Percentiles rank a stretch among this genome's conserved stretches.
Conservation (phyloP, 92 coral and sea anemone genomes). For the Heteractis magnifica region DNA sequence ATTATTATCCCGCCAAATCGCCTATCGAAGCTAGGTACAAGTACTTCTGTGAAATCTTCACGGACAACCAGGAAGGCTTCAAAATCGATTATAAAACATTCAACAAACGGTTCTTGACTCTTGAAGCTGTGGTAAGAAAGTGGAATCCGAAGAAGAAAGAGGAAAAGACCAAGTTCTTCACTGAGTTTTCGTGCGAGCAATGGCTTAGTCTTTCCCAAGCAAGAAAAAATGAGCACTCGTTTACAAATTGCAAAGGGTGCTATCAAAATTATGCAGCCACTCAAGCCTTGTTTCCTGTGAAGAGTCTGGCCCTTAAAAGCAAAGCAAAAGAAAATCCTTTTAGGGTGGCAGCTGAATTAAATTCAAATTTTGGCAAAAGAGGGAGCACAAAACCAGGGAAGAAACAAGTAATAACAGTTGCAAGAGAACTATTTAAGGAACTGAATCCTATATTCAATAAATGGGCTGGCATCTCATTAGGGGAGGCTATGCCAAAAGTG, state of each 20-base stretch:
- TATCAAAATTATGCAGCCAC: constrained; percentile 14
- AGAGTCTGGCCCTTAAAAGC: constrained; percentile 14
- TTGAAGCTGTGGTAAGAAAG: not conserved
- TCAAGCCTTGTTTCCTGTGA: constrained; percentile 33
- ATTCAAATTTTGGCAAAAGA: not conserved
- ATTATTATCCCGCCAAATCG: constrained; percentile 12
- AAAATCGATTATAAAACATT: too few relatives aligned
- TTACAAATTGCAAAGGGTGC: constrained; percentile 42
- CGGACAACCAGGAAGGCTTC: not conserved
- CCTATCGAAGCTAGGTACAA: constrained; percentile 21
- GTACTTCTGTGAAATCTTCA: constrained; percentile 10
- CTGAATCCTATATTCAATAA: constrained; percentile 30
- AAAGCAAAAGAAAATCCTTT: constrained; percentile 36
- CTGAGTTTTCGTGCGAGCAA: constrained; percentile 13
- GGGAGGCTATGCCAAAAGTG: constrained; percentile 42
- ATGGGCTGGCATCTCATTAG: constrained; percentile 35
- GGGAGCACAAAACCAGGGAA: not conserved
- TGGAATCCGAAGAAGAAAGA: constrained; percentile 35
- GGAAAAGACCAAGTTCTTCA: constrained; percentile 21
- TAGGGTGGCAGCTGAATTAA: not conserved
- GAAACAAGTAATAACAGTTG: constrained; percentile 10
- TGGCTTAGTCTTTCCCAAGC: constrained; percentile 29
- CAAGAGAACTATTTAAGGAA: constrained; percentile 21
- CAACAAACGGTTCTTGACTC: too few relatives aligned
- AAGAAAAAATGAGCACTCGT: constrained; percentile 37